phyloP scores from a whole-genome alignment of 2,113 vertebrate genomes.

The Scalopus aquaticus region DNA sequence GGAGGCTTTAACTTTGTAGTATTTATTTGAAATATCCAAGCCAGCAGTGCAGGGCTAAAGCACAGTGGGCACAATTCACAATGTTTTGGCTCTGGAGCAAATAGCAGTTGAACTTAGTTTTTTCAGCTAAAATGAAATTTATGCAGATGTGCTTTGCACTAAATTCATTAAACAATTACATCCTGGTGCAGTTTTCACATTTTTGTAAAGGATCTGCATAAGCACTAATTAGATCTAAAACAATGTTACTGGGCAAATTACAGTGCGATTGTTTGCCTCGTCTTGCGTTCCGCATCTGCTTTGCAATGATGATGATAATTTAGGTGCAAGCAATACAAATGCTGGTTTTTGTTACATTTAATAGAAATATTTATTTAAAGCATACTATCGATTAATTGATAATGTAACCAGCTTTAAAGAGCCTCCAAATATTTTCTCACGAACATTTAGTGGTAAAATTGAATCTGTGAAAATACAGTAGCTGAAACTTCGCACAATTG shows the following conservation, averaged over 20 bases:
- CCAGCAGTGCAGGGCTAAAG: constrained; percentile 87
- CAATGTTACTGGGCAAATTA: constrained; percentile 90
- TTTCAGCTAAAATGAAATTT: constrained; percentile 88
- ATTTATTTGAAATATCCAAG: constrained; percentile 89
- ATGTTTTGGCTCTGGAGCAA: constrained; percentile 89
- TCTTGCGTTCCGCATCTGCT: constrained; percentile 87
- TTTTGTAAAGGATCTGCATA: constrained; percentile 89
- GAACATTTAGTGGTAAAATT: constrained; percentile 71
- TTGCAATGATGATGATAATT: constrained; percentile 83
- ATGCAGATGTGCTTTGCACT: constrained; percentile 90
- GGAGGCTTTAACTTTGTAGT: constrained; percentile 90
- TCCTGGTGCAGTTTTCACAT: constrained; percentile 90
- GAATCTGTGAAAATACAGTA: constrained; percentile 68
- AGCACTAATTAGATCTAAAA: constrained; percentile 90
- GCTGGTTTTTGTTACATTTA: constrained; percentile 81
- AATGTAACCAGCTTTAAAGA: constrained; percentile 67
- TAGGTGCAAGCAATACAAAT: constrained; percentile 85
- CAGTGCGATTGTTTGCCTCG: constrained; percentile 85
- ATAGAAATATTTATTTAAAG: constrained; percentile 83
- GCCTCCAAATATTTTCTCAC: constrained; percentile 64
- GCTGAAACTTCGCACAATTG: constrained; percentile 76
- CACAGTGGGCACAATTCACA: constrained; percentile 87
- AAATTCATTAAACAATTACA: constrained; percentile 92
- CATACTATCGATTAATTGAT: constrained; percentile 80
- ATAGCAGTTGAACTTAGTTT: constrained; percentile 89